phyloP scores from a whole-genome alignment of 2,888 invertebrate genomes.

The Aporophyla nigra region DNA sequence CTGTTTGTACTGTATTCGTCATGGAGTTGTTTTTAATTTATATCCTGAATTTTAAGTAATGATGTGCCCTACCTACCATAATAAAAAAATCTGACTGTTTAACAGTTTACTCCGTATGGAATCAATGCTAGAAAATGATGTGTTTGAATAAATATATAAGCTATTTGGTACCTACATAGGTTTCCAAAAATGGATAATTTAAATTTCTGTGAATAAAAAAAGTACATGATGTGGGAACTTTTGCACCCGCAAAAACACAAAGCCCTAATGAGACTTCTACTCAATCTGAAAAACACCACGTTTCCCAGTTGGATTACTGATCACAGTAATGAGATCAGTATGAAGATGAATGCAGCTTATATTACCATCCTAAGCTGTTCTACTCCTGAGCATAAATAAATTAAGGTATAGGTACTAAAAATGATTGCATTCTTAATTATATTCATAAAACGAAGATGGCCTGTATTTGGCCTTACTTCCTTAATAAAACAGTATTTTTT shows the following conservation, averaged over 20 bases:
- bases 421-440: background rate
- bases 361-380: background rate
- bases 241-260: background rate
- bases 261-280: background rate
- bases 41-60: background rate
- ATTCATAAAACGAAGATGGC: background rate
- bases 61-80: background rate
- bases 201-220: background rate
- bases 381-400: background rate
- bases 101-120: background rate
- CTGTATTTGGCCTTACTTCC: background rate
- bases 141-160: background rate
- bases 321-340: background rate
- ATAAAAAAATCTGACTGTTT: background rate
- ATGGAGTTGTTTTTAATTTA: background rate
- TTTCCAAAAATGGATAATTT: background rate
- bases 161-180: background rate
- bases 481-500: background rate
- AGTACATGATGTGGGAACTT: background rate
- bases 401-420: too few species aligned
- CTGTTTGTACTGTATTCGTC: constrained; percentile 17
- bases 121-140: background rate
- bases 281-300: background rate
- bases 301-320: background rate
- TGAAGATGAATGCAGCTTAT: background rate